Conservation (phyloP, 1,140 invertebrate genomes). For the Drosophila tropicalis region DNA sequence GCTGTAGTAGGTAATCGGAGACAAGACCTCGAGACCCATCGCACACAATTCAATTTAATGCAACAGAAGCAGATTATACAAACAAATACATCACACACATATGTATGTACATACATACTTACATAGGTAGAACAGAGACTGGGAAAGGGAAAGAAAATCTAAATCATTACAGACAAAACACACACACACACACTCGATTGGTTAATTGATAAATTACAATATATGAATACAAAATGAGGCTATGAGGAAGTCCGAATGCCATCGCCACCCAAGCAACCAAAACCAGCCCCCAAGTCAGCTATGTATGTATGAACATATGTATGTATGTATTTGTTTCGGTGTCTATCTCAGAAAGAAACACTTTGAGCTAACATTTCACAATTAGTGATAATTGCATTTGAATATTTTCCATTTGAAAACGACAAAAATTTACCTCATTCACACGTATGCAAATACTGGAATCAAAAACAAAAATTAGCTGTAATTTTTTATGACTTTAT, state of each 20-base stretch:
- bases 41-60: constrained; percentile 46
- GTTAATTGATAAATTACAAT: constrained; percentile 69
- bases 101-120: constrained; percentile 4
- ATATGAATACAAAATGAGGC: constrained; percentile 28
- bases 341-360: neutral
- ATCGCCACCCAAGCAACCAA: constrained; percentile 28
- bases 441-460: constrained; percentile 35
- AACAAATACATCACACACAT: constrained; percentile 19
- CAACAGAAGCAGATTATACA: constrained; percentile 53
- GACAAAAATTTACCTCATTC: constrained; percentile 62
- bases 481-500: neutral
- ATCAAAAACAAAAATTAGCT: constrained; percentile 28
- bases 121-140: neutral
- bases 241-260: constrained; percentile 55
- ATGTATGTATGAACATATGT: too few species aligned
- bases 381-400: constrained; percentile 72
- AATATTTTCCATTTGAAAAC: constrained; percentile 48
- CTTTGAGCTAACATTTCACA: constrained; percentile 25
- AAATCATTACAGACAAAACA: too few species aligned
- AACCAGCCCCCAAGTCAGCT: constrained; percentile 19
- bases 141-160: neutral
- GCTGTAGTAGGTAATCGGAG: constrained; percentile 50
- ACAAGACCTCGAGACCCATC: constrained; percentile 28
- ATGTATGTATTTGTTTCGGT: neutral
- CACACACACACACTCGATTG: constrained; percentile 13